phyloP scores from a whole-genome alignment of 2,113 vertebrate species.

The Chamaea fasciata region DNA sequence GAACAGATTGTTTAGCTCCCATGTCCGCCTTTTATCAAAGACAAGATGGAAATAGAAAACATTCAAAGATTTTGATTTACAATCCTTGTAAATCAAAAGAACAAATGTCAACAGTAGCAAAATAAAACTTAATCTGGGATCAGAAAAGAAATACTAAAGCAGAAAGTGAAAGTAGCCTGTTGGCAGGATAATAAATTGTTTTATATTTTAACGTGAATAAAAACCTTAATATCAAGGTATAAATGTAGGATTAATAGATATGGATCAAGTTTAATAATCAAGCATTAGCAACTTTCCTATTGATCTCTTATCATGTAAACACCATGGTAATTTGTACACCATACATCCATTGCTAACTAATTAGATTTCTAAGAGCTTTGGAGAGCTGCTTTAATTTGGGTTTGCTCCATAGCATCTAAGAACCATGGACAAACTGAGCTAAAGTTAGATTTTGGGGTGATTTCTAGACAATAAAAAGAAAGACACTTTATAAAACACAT shows the following conservation, averaged over 20 bases:
- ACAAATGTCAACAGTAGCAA: neutral
- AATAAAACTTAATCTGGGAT: neutral
- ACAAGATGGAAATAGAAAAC: neutral
- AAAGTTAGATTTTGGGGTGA: neutral
- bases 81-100: neutral
- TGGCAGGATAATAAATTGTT: neutral
- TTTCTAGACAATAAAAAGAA: constrained; percentile 10
- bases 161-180: neutral
- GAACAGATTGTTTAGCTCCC: neutral
- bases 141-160: neutral
- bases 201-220: neutral
- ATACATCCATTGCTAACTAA: neutral
- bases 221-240: neutral
- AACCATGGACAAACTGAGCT: neutral
- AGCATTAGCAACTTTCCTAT: neutral
- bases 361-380: neutral
- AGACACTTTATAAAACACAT: constrained; percentile 32
- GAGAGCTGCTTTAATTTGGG: neutral
- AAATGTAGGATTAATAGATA: neutral
- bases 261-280: neutral
- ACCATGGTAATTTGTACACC: neutral
- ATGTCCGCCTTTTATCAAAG: neutral
- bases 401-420: neutral
- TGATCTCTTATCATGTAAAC: neutral
- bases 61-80: neutral